A percentile compares a stretch with the other conserved stretches of the same genome.
Conservation (phyloP, 2,888 invertebrate genomes). For the Hofmannophila pseudospretella region DNA sequence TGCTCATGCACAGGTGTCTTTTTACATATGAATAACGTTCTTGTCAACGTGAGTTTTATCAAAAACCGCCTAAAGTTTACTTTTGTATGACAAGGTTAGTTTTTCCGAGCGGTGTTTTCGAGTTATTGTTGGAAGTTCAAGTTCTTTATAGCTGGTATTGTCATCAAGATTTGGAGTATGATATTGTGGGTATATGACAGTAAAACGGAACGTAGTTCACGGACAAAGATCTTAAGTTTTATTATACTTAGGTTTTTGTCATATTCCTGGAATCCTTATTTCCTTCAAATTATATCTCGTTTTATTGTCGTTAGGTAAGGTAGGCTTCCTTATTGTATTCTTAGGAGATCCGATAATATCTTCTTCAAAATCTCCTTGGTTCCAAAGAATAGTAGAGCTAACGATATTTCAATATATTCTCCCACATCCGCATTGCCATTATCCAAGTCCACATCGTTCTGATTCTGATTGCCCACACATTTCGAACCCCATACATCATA, state of each 20-base stretch:
- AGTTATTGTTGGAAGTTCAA: slow-evolving; percentile 33
- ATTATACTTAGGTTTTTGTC: background rate
- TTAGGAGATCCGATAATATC: too few relatives aligned
- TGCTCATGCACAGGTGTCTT: slow-evolving; percentile 51
- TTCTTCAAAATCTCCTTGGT: background rate
- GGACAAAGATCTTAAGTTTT: slow-evolving; percentile 32
- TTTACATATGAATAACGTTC: slow-evolving; percentile 44
- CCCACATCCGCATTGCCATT: too few relatives aligned
- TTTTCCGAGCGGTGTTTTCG: slow-evolving; percentile 23
- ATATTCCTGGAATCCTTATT: background rate
- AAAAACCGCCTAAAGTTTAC: slow-evolving; percentile 21
- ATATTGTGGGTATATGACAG: slow-evolving; percentile 46
- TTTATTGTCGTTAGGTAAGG: too few relatives aligned
- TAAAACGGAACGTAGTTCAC: slow-evolving; percentile 40
- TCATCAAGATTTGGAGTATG: slow-evolving; percentile 57
- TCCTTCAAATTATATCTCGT: too few relatives aligned
- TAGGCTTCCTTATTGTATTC: too few relatives aligned
- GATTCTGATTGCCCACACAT: background rate
- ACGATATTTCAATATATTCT: background rate
- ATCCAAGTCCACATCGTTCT: background rate
- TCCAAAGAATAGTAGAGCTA: background rate
- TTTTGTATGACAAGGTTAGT: slow-evolving; percentile 14
- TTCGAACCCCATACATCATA: slow-evolving; percentile 1
- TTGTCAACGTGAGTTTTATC: slow-evolving; percentile 12
- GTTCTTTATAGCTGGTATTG: slow-evolving; percentile 58